phyloP scores from a whole-genome alignment of 2,797 vertebrate genomes.

The Typhlichthys eigenmanni region DNA sequence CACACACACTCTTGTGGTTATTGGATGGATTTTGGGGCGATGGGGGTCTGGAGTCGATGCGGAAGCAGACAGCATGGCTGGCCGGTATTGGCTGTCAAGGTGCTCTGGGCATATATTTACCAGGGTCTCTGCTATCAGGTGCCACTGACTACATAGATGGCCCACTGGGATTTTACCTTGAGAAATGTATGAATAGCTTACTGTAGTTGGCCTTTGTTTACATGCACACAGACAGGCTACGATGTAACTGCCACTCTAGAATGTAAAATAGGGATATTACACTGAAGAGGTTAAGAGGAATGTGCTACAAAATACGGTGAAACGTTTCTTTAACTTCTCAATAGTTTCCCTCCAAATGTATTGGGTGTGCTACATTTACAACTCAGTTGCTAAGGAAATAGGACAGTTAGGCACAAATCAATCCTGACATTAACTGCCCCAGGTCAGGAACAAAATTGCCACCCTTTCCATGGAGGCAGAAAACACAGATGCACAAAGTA shows the following conservation, averaged over 20 bases:
- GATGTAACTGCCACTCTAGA: not conserved
- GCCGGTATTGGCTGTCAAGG: conserved; percentile 55
- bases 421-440: conserved; percentile 39
- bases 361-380: conserved; percentile 44
- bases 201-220: not conserved
- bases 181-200: not conserved
- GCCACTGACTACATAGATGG: not conserved
- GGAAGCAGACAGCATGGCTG: conserved; percentile 54
- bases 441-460: conserved; percentile 53
- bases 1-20: conserved; percentile 30
- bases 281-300: conserved; percentile 2
- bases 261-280: not conserved
- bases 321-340: conserved; percentile 13
- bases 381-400: conserved; percentile 48
- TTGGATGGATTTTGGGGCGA: conserved; percentile 44
- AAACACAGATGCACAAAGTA: conserved; percentile 46
- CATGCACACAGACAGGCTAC: conserved; percentile 2
- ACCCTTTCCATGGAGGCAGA: conserved; percentile 37
- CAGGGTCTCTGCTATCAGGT: conserved; percentile 29
- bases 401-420: conserved; percentile 51
- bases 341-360: conserved; percentile 28
- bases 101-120: conserved; percentile 7
- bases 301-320: too few relatives aligned
- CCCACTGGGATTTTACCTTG: conserved; percentile 25
- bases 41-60: conserved; percentile 57